Percentiles rank a stretch among this genome's conserved stretches.
Conservation (phyloP, 2,797 vertebrate genomes). For the Rhinichthys osculus region DNA sequence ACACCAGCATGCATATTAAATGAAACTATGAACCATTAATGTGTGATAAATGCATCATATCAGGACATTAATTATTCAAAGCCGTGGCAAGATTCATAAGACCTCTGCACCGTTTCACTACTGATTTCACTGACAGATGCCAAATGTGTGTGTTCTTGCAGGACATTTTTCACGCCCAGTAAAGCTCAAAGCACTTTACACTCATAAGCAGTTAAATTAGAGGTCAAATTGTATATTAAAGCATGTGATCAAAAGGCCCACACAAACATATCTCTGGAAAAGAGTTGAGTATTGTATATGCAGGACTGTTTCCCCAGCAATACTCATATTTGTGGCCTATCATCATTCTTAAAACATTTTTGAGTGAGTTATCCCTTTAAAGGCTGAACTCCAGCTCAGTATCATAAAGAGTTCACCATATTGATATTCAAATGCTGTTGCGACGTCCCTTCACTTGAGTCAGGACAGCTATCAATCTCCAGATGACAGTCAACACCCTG, state of each 20-base stretch:
- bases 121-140: constrained; percentile 40
- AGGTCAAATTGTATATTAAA: constrained; percentile 9
- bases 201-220: constrained; percentile 1
- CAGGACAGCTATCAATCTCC: constrained; percentile 45
- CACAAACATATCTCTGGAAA: not conserved
- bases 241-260: not conserved
- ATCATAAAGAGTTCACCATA: constrained; percentile 43
- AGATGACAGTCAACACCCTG: constrained; percentile 39
- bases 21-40: constrained; percentile 5
- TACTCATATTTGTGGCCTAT: not conserved
- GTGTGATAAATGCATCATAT: constrained; percentile 21
- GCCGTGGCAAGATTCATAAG: not conserved
- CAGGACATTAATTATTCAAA: not conserved
- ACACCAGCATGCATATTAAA: constrained; percentile 11
- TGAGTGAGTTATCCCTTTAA: not conserved
- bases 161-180: not conserved
- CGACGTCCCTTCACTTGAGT: constrained; percentile 34
- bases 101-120: constrained; percentile 16
- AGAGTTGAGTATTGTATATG: not conserved
- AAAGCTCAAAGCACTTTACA: not conserved
- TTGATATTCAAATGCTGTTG: constrained; percentile 55
- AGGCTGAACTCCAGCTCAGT: not conserved
- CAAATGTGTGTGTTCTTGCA: constrained; percentile 6
- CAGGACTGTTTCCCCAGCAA: not conserved
- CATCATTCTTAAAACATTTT: not conserved